Percentiles rank a stretch among this genome's conserved stretches.
Conservation (phyloP, 2,888 invertebrate genomes). For the Drosophila rellima region DNA sequence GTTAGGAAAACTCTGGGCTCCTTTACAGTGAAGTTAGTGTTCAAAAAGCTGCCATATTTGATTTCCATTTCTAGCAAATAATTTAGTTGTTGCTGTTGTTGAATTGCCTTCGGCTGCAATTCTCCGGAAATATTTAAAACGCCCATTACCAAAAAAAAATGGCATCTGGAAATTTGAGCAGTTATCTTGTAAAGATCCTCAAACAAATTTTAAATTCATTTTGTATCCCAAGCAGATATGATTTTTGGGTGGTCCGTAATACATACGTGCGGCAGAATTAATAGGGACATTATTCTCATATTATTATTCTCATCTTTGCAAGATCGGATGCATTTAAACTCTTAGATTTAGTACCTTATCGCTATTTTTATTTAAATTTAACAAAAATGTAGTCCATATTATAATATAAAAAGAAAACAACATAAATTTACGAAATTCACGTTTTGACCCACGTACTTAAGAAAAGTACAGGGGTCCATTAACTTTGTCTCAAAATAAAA, state of each 20-base stretch:
- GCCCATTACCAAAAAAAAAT: constrained; percentile 19
- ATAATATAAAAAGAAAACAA: too few relatives aligned
- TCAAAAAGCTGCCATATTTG: constrained; percentile 50
- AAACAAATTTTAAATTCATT: background rate
- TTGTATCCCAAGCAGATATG: background rate
- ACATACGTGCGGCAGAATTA: too few relatives aligned
- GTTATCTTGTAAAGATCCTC: background rate
- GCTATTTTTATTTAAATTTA: too few relatives aligned
- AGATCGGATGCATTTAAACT: too few relatives aligned
- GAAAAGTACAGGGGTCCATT: too few relatives aligned
- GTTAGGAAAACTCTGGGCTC: background rate
- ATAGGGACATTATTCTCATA: too few relatives aligned
- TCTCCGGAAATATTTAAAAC: constrained; percentile 8
- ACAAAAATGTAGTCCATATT: too few relatives aligned
- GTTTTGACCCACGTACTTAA: too few relatives aligned
- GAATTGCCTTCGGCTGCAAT: constrained; percentile 27
- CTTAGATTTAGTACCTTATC: too few relatives aligned
- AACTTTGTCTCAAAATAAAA: too few relatives aligned
- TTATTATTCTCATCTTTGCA: too few relatives aligned
- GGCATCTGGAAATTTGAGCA: background rate
- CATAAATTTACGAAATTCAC: too few relatives aligned
- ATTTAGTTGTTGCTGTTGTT: constrained; percentile 25
- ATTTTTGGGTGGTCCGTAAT: background rate
- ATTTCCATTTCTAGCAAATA: constrained; percentile 47
- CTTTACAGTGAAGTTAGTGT: constrained; percentile 36